Evolutionary conservation across 1,140 invertebrate genomes (phyloP).

Genomic region (Maconellicoccus hirsutus): DNA sequence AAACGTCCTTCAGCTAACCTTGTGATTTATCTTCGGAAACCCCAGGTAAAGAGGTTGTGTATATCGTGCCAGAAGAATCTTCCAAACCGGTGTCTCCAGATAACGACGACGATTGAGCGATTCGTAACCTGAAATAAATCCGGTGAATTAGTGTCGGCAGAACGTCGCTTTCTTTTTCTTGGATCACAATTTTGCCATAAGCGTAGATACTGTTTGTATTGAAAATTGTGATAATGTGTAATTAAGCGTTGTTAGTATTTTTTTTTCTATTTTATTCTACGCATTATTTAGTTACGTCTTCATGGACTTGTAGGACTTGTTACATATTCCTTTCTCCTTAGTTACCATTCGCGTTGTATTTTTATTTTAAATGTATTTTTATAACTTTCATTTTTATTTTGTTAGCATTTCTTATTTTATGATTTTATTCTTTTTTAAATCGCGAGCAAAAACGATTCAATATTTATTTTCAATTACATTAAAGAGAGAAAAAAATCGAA

Average conservation of each 20-base stretch:
- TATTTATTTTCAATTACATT: too few species aligned
- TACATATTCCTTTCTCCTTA: conserved; percentile 6
- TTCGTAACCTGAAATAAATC: too few species aligned
- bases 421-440: neutral
- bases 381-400: neutral
- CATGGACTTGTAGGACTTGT: neutral
- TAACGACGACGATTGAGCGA: neutral
- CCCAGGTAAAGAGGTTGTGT: neutral
- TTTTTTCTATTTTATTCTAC: neutral
- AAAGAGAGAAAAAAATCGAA: neutral
- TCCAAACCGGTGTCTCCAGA: neutral
- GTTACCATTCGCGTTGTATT: neutral
- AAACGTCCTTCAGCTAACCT: neutral
- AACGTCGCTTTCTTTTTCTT: neutral
- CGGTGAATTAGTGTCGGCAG: too few species aligned
- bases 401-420: neutral
- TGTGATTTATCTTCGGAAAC: neutral
- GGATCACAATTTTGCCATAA: neutral
- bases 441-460: too few species aligned
- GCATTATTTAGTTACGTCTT: neutral
- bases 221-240: neutral
- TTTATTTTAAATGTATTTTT: neutral
- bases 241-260: neutral
- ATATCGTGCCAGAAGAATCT: conserved; percentile 11
- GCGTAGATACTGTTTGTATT: neutral